Percentiles rank a stretch among this genome's conserved stretches.
phyloP scores from a whole-genome alignment of 2,888 invertebrate species.

The Aphodius sticticus region DNA sequence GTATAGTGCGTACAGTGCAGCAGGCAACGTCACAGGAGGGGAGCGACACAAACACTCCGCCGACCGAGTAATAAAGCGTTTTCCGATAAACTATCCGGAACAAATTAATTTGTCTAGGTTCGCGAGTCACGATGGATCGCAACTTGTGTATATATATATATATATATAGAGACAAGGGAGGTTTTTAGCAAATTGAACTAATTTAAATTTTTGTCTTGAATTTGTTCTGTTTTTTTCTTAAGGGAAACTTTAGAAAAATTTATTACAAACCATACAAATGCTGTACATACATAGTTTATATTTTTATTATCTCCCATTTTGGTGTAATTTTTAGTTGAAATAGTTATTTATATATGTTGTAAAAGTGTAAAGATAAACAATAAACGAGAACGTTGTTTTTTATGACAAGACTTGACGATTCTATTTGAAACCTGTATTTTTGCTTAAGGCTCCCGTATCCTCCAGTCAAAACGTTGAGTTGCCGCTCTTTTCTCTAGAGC shows the following conservation, averaged over 20 bases:
- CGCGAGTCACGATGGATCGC: conserved; percentile 21
- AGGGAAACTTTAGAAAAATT: conserved; percentile 19
- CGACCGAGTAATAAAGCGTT: conserved; percentile 30
- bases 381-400: conserved; percentile 17
- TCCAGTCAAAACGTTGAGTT: no score
- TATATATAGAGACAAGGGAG: background rate
- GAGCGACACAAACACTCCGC: conserved; percentile 32
- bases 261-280: conserved; percentile 23
- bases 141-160: background rate
- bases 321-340: conserved; percentile 40
- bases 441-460: no score
- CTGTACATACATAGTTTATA: conserved; percentile 42
- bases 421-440: conserved; percentile 17
- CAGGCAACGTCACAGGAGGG: conserved; percentile 30
- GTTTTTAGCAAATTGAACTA: background rate
- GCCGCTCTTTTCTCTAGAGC: no score
- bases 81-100: background rate
- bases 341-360: conserved; percentile 41
- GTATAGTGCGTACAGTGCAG: conserved; percentile 42
- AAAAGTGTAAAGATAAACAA: conserved; percentile 35
- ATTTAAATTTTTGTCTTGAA: conserved; percentile 28
- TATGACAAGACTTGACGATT: background rate
- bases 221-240: background rate
- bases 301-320: conserved; percentile 40
- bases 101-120: conserved; percentile 30